A percentile compares a stretch with the other conserved stretches of the same genome.
These are phyloP conservation scores for Arrhopalites spinosus DNA, from an alignment of 2,888 invertebrate species.

Conservation along the genomic window DNA sequence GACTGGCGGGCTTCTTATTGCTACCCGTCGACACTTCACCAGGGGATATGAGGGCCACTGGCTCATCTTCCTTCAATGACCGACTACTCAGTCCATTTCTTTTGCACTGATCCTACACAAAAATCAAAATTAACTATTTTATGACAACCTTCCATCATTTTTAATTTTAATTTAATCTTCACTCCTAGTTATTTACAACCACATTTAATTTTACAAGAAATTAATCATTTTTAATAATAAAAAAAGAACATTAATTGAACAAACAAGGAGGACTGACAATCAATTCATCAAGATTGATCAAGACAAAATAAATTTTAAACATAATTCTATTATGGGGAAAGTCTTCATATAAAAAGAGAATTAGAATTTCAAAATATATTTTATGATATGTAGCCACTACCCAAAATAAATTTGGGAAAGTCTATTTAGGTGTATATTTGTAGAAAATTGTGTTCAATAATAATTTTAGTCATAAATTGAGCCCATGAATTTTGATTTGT, in stretches of 20 bases:
- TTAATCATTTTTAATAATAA: neutral
- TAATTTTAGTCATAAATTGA: no score
- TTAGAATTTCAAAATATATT: no score
- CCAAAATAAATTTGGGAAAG: no score
- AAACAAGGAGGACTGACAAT: neutral
- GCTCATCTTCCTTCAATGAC: slow-evolving; percentile 45
- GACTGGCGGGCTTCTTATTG: slow-evolving; percentile 72
- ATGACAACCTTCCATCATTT: no score
- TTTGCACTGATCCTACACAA: slow-evolving; percentile 50
- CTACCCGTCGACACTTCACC: slow-evolving; percentile 44
- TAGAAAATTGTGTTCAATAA: no score
- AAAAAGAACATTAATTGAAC: neutral
- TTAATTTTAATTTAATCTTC: no score
- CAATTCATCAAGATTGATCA: neutral
- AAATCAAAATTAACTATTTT: neutral
- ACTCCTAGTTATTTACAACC: neutral
- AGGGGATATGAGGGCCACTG: slow-evolving; percentile 35
- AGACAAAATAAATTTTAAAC: neutral
- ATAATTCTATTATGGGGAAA: neutral
- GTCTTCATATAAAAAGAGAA: no score
- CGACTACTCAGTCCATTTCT: slow-evolving; percentile 49
- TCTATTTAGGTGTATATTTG: no score
- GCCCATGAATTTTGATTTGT: no score
- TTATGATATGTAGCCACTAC: no score
- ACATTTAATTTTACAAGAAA: neutral